Evolutionary conservation across 2,113 vertebrate genomes (phyloP), one percentile per base, ranked within the genome.

Genomic region (Pungitius pungitius): DNA sequence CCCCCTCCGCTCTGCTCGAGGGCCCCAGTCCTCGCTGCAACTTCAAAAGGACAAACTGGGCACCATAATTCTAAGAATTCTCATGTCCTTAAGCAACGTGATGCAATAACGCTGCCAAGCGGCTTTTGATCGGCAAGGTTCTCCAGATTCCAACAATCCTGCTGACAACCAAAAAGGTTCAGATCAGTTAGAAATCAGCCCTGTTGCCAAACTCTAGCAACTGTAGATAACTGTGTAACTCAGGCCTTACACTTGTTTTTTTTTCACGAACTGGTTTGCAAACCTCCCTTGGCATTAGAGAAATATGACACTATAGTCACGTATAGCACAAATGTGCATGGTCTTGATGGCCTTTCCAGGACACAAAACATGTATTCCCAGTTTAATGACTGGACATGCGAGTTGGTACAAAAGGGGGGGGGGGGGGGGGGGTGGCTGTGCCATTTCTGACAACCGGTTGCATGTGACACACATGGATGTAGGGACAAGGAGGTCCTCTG

Each of bases 401-500:
- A 20, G 52, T 54, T 51, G 59, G 69, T 49, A 43, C 18, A 59
- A 70, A 47, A 22, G n/a, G 40, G 71, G 60, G 14, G 20, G 39
- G 26, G 35, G 22, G 69, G 3, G 60, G 78, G 35, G 57, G 0
- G 18, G 61, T 62, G 12, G 54, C 9, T 67, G 58, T 37, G 76
- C 84, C 81, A 81, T 85, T 89, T 77, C 69, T 83, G 77, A 87
- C 75, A 67, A 58, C 55, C 54, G 35, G 49, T 55, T 52, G 33
- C 12, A 26, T 24, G 69, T 80, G 77, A 81, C 65, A 78, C 78
- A 85, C 59, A 37, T 45, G 20, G 66, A 78, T 45, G 58, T 54
- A 37, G 39, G 71, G 43, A 54, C 55, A 69, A 75, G 73, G 42
- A 82, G 62, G 40, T 58, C 59, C 40, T 72, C 45, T 10, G 35